Evolutionary conservation across 2,113 vertebrate species (phyloP), one percentile per base, ranked within the genome.

Genomic region (Ondatra zibethicus): DNA sequence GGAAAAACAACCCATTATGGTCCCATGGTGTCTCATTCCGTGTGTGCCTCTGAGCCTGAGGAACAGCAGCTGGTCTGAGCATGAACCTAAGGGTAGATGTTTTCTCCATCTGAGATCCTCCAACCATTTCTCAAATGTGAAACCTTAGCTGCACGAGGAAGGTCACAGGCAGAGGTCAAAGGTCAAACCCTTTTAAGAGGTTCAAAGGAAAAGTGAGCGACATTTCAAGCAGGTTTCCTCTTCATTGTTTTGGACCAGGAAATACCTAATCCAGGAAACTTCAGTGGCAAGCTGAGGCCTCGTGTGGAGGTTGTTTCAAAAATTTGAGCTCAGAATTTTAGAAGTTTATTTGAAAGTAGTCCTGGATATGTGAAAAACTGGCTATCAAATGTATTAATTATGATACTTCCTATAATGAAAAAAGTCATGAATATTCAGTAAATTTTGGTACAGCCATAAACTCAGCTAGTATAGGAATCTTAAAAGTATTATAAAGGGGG

Each of bases 91-190:
- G 33, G 55, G 39, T 77, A 94, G 63, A 52, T 73, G 91, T 82
- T 95, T 88, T 68, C 77, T n/a, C 80, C 76, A 45, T 75, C 45
- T 27, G 73, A 7, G 77, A 73, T 61, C 77, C 68, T 52, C 39
- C 45, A 88, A 25, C 72, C 55, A 63, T 82, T 75, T 94, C 63
- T 29, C 77, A 75, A 93, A 96, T 84, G 82, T 78, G 89, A 97
- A 94, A 52, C 47, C 42, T 89, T 88, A 75, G 52, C 31, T 52
- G 39, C 36, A 47, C 47, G 72, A 84, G 63, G 73, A 80, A 73
- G 73, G 78, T 88, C 93, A 78, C 39, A 42, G 72, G 82, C 61
- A 68, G 76, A 94, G 89, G 93, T 88, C 93, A 92, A 68, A 91
- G 81, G 21, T 29, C 81, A 84, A 84, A 61, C 55, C 81, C 68